Percentiles rank a stretch among this genome's conserved stretches.
Evolutionary conservation across 2,888 invertebrate genomes (phyloP).

Genomic region (Hirtodrosophila trivittata): DNA sequence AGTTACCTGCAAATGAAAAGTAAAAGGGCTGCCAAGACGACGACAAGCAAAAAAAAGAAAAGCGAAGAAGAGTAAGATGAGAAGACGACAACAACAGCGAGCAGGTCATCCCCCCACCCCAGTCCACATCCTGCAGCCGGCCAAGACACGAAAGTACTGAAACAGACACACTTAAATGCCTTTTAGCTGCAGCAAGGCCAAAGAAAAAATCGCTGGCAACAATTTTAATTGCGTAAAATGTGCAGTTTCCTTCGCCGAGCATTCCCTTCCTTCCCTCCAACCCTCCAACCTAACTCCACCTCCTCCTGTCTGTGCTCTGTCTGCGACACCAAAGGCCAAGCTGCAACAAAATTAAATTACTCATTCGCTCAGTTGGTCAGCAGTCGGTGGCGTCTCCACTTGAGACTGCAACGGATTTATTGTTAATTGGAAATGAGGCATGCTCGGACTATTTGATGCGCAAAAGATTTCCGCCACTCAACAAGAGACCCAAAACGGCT

Average conservation of each 20-base stretch:
- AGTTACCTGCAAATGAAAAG: conserved; percentile 77
- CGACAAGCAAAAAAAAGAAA: conserved; percentile 12
- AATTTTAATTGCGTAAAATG: conserved; percentile 77
- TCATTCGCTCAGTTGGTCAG: conserved; percentile 77
- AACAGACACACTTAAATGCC: conserved; percentile 67
- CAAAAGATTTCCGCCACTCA: conserved; percentile 76
- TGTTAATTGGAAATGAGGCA: conserved; percentile 78
- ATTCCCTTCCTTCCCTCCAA: conserved; percentile 2
- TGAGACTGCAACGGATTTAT: conserved; percentile 73
- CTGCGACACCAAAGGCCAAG: conserved; percentile 69
- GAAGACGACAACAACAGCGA: conserved; percentile 21
- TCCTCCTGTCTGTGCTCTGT: conserved; percentile 42
- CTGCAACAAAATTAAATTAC: conserved; percentile 77
- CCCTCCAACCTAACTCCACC: no score
- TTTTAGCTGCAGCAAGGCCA: conserved; percentile 62
- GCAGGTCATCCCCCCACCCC: conserved; percentile 1
- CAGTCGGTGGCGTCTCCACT: conserved; percentile 36
- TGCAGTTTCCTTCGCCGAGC: conserved; percentile 46
- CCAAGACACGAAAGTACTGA: conserved; percentile 62
- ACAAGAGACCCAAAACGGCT: conserved; percentile 43
- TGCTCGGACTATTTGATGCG: conserved; percentile 74
- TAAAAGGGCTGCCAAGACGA: conserved; percentile 74
- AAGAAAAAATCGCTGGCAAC: conserved; percentile 71
- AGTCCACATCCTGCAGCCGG: no score
- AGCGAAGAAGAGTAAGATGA: background rate